phyloP scores from a whole-genome alignment of 2,888 invertebrate genomes.

The Campoplex nolae region DNA sequence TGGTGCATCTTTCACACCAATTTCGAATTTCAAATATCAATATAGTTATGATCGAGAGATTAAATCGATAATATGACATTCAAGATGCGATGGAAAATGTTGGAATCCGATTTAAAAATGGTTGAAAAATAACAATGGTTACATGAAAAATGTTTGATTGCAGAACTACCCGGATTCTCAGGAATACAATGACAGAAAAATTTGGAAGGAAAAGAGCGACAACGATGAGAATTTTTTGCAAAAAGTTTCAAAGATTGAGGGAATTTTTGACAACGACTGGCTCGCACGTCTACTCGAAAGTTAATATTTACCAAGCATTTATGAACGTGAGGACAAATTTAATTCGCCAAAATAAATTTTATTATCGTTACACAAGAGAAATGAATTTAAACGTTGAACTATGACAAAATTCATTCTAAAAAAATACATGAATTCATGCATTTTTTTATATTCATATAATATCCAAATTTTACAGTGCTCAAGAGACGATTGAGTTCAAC shows the following conservation, averaged over 20 bases:
- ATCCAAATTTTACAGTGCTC: slow-evolving; percentile 1
- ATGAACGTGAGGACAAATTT: neutral
- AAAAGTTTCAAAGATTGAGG: slow-evolving; percentile 44
- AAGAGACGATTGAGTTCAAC: neutral
- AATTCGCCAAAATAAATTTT: neutral
- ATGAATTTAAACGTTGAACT: neutral
- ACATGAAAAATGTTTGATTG: slow-evolving; percentile 20
- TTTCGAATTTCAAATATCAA: neutral
- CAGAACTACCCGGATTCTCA: slow-evolving; percentile 51
- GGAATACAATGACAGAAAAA: slow-evolving; percentile 33
- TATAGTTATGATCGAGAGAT: neutral
- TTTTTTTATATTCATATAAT: neutral
- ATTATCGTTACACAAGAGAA: neutral
- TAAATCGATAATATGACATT: neutral
- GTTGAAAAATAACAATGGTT: neutral
- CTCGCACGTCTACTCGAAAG: slow-evolving; percentile 55
- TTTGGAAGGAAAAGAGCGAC: slow-evolving; percentile 44
- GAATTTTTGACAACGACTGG: slow-evolving; percentile 63
- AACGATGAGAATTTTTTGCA: slow-evolving; percentile 60
- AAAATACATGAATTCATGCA: neutral
- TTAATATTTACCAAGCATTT: neutral
- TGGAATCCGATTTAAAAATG: neutral
- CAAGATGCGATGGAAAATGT: neutral
- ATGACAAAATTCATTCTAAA: neutral
- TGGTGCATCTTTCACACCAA: neutral